Base-by-base conservation (phyloP, 2,797 vertebrate species). In the Apogon hyalosoma region DNA sequence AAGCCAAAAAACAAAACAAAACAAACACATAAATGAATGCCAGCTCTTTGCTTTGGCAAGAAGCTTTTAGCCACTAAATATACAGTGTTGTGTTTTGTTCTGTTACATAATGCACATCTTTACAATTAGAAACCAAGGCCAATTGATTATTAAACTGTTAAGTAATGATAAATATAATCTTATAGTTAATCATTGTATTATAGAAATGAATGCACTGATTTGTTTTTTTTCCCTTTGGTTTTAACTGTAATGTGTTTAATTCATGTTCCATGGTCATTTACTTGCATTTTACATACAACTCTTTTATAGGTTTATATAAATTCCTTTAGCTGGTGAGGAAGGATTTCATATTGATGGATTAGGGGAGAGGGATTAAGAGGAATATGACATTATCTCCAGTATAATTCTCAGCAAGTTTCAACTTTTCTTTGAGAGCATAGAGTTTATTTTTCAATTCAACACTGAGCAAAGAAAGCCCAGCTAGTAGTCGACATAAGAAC, bases 281-380 rank as follows among this genome's bases (percentile, higher is more conserved):
- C 24, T 28, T 28, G 2, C 6, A 28, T 28, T 28, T 28, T 28
- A 28, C 43, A 4, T 39, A 9, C 42, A 13, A 8, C 31, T 28
- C 56, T 49, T 33, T 36, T 45, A 33, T 6, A 0, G 58, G 40
- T 83, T 55, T 50, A 63, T 41, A 72, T 64, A 45, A 46, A 45
- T 67, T 52, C n/a, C 14, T 74, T 16, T 47, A 42, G 31, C 60
- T 53, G 70, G 33, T 19, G 36, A 21, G 58, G 33, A 31, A 63
- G 39, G 58, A 74, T 24, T 75, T 67, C 33, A 71, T 58, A 60
- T 47, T 41, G 45, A 62, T 73, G 80, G 86, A 83, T 90, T 87
- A 71, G 45, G 0, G 12, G 11, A 15, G 24, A 36, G 50, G 61
- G 82, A 83, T 85, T 86, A 83, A 71, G 59, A 67, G 57, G 10